phyloP scores from a whole-genome alignment of 2,888 invertebrate species.

The Subacronicta megacephala region DNA sequence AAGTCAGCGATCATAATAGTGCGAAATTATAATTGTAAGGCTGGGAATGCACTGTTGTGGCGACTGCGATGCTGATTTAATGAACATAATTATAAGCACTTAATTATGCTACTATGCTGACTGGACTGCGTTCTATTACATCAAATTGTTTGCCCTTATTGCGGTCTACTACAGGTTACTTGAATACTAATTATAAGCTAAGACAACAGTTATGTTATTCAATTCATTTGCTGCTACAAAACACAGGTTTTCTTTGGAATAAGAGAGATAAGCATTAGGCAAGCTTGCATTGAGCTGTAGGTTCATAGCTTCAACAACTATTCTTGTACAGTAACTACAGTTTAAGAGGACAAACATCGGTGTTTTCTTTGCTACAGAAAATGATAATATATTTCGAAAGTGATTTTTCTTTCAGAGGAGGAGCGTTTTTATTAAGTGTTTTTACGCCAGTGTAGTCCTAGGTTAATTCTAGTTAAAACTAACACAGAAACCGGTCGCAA shows the following conservation, averaged over 20 bases:
- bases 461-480: constrained; percentile 34
- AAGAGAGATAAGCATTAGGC: not conserved
- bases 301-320: no score
- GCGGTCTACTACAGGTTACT: constrained; percentile 10
- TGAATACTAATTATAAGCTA: not conserved
- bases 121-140: constrained; percentile 11
- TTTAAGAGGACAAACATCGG: no score
- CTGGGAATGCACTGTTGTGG: constrained; percentile 29
- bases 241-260: not conserved
- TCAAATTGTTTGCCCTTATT: constrained; percentile 26
- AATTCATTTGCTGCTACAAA: not conserved
- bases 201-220: not conserved
- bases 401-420: no score
- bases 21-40: constrained; percentile 34
- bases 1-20: constrained; percentile 34
- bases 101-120: constrained; percentile 11
- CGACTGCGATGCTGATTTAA: constrained; percentile 23
- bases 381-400: no score
- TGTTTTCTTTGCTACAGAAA: no score
- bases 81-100: not conserved
- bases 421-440: not conserved
- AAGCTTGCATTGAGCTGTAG: no score
- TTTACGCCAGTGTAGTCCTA: not conserved
- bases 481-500: constrained; percentile 50
- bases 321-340: no score